Evolutionary conservation across 2,113 vertebrate genomes (phyloP), one percentile per base, ranked within the genome.

Genomic region (Bubalus kerabau): DNA sequence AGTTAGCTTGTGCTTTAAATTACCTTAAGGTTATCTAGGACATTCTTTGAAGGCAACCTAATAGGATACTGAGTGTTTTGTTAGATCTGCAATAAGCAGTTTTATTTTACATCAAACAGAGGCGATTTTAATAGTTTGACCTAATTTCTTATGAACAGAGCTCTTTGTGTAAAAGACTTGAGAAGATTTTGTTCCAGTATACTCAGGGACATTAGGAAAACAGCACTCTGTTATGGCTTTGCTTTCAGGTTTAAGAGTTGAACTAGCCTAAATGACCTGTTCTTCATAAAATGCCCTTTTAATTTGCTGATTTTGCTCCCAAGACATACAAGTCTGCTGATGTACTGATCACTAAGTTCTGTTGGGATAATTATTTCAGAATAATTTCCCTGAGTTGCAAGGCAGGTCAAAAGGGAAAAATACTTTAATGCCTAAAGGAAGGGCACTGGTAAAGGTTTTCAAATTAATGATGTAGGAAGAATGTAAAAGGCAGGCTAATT

Each of bases 101-200:
- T 97, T 98, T 98, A 97, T 98, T 98, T 98, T 98, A 97, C 89
- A 98, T 98, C 95, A 98, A 98, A 97, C 60, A 96, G 97, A 96
- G 86, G 78, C 96, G 86, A 96, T 59, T 94, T 97, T 98, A 98
- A 94, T 94, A 95, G 96, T 95, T 98, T 97, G 98, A 98, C 98
- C 98, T 95, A 96, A 98, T 98, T 98, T 96, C 96, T 93, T 76
- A 60, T 67, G 71, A 98, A 95, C 86, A 97, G 96, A 91, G 30
- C 78, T 86, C 93, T 97, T 88, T 93, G 82, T 96, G 32, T 95
- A 95, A 97, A 97, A 96, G 91, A 94, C 88, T 94, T 87, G 76
- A 91, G 91, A 93, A 96, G 85, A 94, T 60, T 96, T 94, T 91
- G 60, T 82, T 97, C 92, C 60, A 36, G 21, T 60, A 56, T 80